Conservation (phyloP, 2,797 vertebrate species). For the Spinibarbus caldwelli region DNA sequence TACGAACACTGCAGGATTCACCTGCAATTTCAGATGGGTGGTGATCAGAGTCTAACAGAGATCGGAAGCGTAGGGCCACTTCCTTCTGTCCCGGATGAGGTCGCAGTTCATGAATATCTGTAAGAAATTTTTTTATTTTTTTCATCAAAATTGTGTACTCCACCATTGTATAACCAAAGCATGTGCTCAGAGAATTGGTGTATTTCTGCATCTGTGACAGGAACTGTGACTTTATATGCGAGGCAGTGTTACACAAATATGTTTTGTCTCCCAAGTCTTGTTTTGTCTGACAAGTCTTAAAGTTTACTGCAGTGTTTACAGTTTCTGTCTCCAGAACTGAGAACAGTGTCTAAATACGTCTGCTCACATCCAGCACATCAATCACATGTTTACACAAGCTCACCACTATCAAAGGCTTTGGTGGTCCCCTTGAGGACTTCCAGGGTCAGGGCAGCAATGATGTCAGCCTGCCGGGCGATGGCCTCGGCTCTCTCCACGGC, state of each 20-base stretch:
- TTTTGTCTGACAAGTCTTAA: constrained; percentile 13
- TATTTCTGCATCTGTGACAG: neutral
- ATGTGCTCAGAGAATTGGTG: neutral
- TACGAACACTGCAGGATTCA: constrained; percentile 61
- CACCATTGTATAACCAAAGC: neutral
- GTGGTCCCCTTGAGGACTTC: constrained; percentile 98
- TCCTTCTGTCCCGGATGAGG: constrained; percentile 93
- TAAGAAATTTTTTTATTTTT: neutral
- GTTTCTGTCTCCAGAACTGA: constrained; percentile 6
- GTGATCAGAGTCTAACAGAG: constrained; percentile 95
- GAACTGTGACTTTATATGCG: neutral
- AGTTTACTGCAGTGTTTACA: constrained; percentile 2
- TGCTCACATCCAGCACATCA: constrained; percentile 15
- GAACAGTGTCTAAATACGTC: neutral
- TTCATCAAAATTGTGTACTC: neutral
- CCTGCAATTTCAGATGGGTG: constrained; percentile 98
- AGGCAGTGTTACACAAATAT: neutral
- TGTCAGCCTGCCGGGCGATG: constrained; percentile 93
- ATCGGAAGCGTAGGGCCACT: constrained; percentile 93
- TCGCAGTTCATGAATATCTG: constrained; percentile 92
- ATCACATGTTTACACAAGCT: constrained; percentile 53
- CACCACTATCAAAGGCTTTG: constrained; percentile 96
- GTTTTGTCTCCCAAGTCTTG: neutral
- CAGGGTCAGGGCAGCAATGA: constrained; percentile 93
- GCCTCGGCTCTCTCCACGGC: constrained; percentile 91